phyloP scores from a whole-genome alignment of 2,888 invertebrate species.

The Troilus luridus region DNA sequence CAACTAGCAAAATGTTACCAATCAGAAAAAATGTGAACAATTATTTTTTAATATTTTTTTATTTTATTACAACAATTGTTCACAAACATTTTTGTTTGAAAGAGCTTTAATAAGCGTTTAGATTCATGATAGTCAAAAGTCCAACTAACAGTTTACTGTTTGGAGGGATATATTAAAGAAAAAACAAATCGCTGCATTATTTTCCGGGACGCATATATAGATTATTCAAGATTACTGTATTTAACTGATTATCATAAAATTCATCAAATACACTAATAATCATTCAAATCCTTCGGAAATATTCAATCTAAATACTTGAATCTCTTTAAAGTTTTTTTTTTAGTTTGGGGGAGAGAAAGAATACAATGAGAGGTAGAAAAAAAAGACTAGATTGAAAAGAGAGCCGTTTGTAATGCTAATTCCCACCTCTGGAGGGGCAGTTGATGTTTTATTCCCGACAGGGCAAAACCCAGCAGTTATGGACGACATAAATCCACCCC shows the following conservation, averaged over 20 bases:
- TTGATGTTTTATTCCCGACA: not conserved
- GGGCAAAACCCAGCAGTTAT: slow-evolving; percentile 2
- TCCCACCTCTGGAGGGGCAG: not conserved
- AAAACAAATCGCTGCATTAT: no score
- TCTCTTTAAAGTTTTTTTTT: not conserved
- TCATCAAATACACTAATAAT: not conserved
- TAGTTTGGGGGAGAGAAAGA: not conserved
- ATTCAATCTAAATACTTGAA: not conserved
- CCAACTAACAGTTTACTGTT: no score
- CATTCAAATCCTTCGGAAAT: not conserved
- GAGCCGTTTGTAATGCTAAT: slow-evolving; percentile 54
- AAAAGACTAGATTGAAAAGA: slow-evolving; percentile 32
- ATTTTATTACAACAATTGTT: no score
- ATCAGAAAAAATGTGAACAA: no score
- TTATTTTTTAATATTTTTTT: no score
- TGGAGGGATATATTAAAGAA: no score
- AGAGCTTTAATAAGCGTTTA: no score
- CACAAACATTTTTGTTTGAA: no score
- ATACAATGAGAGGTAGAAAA: not conserved
- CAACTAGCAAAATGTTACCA: no score
- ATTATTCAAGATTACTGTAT: no score
- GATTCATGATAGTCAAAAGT: no score
- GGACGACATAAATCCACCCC: not conserved
- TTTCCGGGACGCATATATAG: no score
- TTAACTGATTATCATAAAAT: not conserved